Conservation (phyloP, 2,113 vertebrate species). For the Tragelaphus strepsiceros region DNA sequence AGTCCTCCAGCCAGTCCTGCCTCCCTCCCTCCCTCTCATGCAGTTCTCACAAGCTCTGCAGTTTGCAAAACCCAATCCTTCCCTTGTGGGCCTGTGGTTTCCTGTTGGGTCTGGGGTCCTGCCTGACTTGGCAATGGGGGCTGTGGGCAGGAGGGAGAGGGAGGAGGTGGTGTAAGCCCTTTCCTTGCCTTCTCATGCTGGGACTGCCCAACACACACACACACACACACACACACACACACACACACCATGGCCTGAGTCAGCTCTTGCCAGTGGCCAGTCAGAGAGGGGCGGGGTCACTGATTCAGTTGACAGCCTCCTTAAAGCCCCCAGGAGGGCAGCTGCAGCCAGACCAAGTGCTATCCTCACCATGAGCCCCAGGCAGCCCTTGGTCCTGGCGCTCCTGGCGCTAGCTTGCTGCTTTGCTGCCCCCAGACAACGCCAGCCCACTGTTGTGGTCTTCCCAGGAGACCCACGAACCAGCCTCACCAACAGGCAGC, state of each 20-base stretch:
- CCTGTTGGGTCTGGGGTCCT: constrained; percentile 69
- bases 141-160: background rate
- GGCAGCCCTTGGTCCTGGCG: constrained; percentile 11
- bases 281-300: constrained; percentile 45
- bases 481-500: constrained; percentile 29
- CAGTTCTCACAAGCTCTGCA: constrained; percentile 45
- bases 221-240: background rate
- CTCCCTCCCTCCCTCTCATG: background rate
- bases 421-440: background rate
- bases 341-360: constrained; percentile 22
- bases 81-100: constrained; percentile 70
- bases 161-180: constrained; percentile 58
- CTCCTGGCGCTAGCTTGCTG: constrained; percentile 45
- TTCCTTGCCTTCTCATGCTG: constrained; percentile 29
- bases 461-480: background rate
- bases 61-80: constrained; percentile 62
- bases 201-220: background rate
- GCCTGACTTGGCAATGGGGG: constrained; percentile 43
- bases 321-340: constrained; percentile 52
- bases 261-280: background rate
- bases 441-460: background rate
- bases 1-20: background rate
- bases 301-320: constrained; percentile 26
- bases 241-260: constrained; percentile 45
- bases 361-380: constrained; percentile 52